Percentiles rank a stretch among this genome's conserved stretches.
phyloP scores from a whole-genome alignment of 2,888 invertebrate species.

The Mycalesis mineus region DNA sequence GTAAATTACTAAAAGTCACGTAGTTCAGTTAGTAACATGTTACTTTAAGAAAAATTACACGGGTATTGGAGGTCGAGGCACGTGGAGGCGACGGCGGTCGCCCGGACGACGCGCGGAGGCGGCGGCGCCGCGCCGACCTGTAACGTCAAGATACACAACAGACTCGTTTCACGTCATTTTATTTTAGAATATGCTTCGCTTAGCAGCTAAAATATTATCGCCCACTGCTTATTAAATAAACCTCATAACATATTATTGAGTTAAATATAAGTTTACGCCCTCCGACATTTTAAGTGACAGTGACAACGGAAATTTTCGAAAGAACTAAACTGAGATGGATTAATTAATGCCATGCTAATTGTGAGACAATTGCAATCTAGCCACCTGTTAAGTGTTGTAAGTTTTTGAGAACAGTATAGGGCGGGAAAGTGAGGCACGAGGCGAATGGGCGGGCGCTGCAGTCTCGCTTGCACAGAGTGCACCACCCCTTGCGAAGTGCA shows the following conservation, averaged over 20 bases:
- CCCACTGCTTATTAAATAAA: background rate
- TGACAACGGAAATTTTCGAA: background rate
- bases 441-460: conserved; percentile 76
- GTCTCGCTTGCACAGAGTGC: conserved; percentile 76
- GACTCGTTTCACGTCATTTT: conserved; percentile 29
- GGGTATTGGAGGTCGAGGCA: conserved; percentile 23
- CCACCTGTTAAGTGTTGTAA: conserved; percentile 44
- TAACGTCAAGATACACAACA: conserved; percentile 25
- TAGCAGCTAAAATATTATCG: conserved; percentile 13
- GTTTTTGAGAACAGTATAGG: conserved; percentile 58
- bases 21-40: conserved; percentile 23
- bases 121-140: conserved; percentile 47
- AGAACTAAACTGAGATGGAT: background rate
- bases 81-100: conserved; percentile 55
- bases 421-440: conserved; percentile 76
- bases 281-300: too few relatives aligned
- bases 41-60: conserved; percentile 29
- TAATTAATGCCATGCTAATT: conserved; percentile 18
- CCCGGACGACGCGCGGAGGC: conserved; percentile 57
- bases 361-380: conserved; percentile 23
- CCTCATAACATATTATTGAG: background rate
- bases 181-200: conserved; percentile 30
- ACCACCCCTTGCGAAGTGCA: conserved; percentile 65
- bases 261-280: background rate
- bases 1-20: background rate